A percentile compares a stretch with the other conserved stretches of the same genome.
Evolutionary conservation across 2,888 invertebrate species (phyloP).

Genomic region (Drosophila mettleri): DNA sequence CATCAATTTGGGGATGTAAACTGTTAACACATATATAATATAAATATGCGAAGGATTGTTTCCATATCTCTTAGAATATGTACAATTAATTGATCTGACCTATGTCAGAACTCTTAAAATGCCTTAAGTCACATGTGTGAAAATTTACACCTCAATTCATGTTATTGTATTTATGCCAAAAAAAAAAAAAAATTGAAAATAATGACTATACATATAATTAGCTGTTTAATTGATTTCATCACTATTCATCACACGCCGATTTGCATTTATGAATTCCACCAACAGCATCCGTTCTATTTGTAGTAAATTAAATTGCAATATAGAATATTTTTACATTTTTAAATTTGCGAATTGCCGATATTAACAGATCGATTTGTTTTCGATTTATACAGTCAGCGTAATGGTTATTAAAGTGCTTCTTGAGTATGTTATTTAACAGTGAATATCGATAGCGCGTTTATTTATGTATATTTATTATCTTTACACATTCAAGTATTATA

Average conservation of each 20-base stretch:
- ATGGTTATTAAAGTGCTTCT: not conserved
- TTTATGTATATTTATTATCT: too few species aligned
- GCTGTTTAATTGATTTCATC: not conserved
- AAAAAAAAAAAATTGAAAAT: not conserved
- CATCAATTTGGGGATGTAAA: constrained; percentile 24
- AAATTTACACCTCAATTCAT: constrained; percentile 7
- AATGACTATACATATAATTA: not conserved
- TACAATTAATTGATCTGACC: constrained; percentile 9
- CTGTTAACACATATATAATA: constrained; percentile 47
- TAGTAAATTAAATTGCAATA: not conserved
- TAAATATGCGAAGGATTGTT: constrained; percentile 30
- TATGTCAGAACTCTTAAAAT: constrained; percentile 1
- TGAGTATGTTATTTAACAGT: not conserved
- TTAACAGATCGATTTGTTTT: not conserved
- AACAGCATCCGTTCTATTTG: not conserved
- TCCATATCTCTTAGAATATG: constrained; percentile 6
- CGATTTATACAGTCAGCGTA: not conserved
- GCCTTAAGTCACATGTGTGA: constrained; percentile 10
- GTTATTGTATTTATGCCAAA: constrained; percentile 5
- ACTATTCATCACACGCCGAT: too few species aligned
- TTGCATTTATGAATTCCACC: not conserved
- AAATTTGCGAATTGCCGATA: not conserved
- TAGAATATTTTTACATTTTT: not conserved
- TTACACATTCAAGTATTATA: too few species aligned
- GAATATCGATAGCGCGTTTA: constrained; percentile 2